Evolutionary conservation across 2,113 vertebrate genomes (phyloP), one percentile per base, ranked within the genome.

Genomic region (Crotalus horridus): DNA sequence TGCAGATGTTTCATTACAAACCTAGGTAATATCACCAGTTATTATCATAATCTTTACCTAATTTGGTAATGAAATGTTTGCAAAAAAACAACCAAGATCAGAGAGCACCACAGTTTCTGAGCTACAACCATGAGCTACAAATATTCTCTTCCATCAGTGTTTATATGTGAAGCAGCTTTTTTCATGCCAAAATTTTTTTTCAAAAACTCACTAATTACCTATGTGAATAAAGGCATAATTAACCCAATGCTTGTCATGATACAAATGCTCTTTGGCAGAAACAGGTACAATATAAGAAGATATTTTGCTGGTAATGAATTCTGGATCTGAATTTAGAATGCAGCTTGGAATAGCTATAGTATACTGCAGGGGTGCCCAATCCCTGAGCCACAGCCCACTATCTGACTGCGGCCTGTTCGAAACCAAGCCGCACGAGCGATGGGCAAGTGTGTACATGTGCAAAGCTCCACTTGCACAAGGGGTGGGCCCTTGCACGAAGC

Each of bases 301-400:
- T 94, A 96, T 94, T 39, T 93, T 97, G 94, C 93, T 97, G 96
- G 95, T 96, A 91, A 94, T 91, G 91, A 96, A 94, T 94, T 94
- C 90, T 93, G 91, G 95, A 96, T 96, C 95, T 94, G 96, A 74
- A 96, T 93, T 95, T 95, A 94, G 93, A 95, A 89, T 94, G 94
- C 89, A 95, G 92, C 89, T 93, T 95, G 92, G 94, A 96, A 94
- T 93, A 23, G 0, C 2, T 15, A 23, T 90, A 69, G 29, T 64
- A 29, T 69, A 61, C 3, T 9, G 61, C 7, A 21, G 2, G 43
- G 4, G 26, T n/a, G 11, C 3, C 10, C 10, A 29, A 29, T 12
- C 59, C 26, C 29, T 61, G 26, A 26, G 59, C 26, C 10, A 0
- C 10, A 64, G 61, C 26, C 61, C 26, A 64, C 26, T 64, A 64